Conservation (phyloP, 2,797 vertebrate species). For the Buceros bicornis region DNA sequence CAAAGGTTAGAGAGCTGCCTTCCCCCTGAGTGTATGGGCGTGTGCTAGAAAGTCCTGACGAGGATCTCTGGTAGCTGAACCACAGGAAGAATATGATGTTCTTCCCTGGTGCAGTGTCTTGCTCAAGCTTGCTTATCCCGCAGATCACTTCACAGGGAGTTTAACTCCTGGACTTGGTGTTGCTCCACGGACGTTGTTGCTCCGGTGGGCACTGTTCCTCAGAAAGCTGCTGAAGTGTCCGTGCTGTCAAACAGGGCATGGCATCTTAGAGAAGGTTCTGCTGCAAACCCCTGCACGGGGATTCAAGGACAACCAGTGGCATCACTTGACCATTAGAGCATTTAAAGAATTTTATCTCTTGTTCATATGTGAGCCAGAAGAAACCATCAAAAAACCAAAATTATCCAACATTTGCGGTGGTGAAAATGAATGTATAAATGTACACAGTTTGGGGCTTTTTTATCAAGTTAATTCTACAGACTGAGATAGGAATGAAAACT, state of each 20-base stretch:
- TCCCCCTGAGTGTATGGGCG: fast-evolving
- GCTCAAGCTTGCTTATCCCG: not conserved
- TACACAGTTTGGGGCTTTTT: not conserved
- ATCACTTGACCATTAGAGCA: not conserved
- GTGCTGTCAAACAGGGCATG: not conserved
- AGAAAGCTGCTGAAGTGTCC: not conserved
- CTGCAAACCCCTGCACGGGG: not conserved
- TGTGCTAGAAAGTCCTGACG: fast-evolving
- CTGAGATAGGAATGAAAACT: not conserved
- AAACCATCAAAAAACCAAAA: not conserved
- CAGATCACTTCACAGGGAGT: not conserved
- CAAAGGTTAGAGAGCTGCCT: not conserved
- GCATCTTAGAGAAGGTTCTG: not conserved
- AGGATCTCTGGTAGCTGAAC: not conserved
- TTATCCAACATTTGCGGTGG: not conserved
- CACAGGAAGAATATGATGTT: not conserved
- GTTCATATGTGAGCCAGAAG: not conserved
- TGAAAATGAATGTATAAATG: not conserved
- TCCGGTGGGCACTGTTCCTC: not conserved
- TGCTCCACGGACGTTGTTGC: not conserved
- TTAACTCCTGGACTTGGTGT: not conserved
- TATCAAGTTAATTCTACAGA: not conserved
- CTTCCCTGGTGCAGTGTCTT: not conserved
- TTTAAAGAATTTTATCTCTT: not conserved
- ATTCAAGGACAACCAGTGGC: not conserved